Percentiles rank a stretch among this genome's conserved stretches.
Evolutionary conservation across 2,113 vertebrate species (phyloP).

Genomic region (Scophthalmus maximus): DNA sequence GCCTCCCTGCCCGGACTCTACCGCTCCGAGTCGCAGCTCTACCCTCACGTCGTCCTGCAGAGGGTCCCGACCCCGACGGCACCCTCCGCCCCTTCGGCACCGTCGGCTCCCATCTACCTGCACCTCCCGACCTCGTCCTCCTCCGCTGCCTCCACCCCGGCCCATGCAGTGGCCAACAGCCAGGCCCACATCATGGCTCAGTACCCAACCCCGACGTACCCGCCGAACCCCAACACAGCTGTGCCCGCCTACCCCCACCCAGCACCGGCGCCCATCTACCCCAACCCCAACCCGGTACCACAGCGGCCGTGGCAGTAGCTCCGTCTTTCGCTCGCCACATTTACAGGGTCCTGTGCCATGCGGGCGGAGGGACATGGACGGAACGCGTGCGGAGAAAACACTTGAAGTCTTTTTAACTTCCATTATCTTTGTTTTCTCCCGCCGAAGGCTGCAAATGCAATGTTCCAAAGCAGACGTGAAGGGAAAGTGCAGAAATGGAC

Average conservation of each 20-base stretch:
- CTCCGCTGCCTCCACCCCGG: slow-evolving; percentile 44
- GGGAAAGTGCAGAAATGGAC: slow-evolving; percentile 4
- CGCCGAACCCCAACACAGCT: slow-evolving; percentile 57
- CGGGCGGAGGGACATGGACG: neutral
- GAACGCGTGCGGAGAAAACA: neutral
- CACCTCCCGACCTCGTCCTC: slow-evolving; percentile 60
- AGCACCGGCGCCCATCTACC: slow-evolving; percentile 70
- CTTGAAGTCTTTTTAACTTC: slow-evolving; percentile 13
- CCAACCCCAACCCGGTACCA: slow-evolving; percentile 69
- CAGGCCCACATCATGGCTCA: slow-evolving; percentile 59
- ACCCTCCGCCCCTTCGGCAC: slow-evolving; percentile 68
- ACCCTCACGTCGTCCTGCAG: slow-evolving; percentile 81
- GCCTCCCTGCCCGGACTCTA: slow-evolving; percentile 76
- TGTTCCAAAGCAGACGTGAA: neutral
- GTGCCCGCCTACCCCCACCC: slow-evolving; percentile 66
- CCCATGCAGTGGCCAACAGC: slow-evolving; percentile 28
- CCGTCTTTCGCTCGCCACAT: neutral
- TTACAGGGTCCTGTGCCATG: neutral
- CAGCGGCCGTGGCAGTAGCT: slow-evolving; percentile 77
- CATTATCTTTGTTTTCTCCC: slow-evolving; percentile 18
- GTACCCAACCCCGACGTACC: slow-evolving; percentile 68
- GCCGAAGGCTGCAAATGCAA: slow-evolving; percentile 12
- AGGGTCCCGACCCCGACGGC: slow-evolving; percentile 79
- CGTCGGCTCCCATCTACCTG: slow-evolving; percentile 72
- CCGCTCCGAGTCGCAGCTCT: slow-evolving; percentile 78